Percentiles rank a stretch among this genome's conserved stretches.
These are phyloP conservation scores for Crepidodera aurea DNA, from an alignment of 2,888 invertebrate species.

Conservation along the genomic window DNA sequence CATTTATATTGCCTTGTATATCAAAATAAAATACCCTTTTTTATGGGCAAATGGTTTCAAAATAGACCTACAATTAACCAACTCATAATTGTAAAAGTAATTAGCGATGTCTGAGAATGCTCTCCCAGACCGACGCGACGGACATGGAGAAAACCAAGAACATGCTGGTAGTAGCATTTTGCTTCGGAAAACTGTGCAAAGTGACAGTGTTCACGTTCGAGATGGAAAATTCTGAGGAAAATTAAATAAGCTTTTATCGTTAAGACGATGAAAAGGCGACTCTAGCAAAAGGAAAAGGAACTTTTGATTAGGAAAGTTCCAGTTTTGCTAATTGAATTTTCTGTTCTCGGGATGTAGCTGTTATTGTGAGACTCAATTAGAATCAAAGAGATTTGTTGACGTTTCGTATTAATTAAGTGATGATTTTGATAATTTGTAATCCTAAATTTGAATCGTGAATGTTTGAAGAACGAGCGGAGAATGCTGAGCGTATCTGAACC, in stretches of 20 bases:
- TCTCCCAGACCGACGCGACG: no score
- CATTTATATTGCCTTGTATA: no score
- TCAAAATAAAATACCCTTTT: no score
- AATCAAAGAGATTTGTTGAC: constrained; percentile 21
- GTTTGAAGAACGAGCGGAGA: no score
- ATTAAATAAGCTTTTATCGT: constrained; percentile 23
- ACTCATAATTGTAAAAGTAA: no score
- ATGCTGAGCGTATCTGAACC: no score
- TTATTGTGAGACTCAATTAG: constrained; percentile 14
- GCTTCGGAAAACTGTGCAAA: neutral
- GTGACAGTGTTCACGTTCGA: constrained; percentile 17
- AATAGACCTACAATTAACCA: no score
- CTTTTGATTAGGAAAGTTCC: constrained; percentile 26
- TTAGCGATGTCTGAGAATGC: no score
- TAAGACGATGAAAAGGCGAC: constrained; percentile 23
- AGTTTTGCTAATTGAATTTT: constrained; percentile 22
- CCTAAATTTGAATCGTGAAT: no score
- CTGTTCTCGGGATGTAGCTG: constrained; percentile 15
- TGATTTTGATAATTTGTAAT: neutral
- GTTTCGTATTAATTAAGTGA: constrained; percentile 15
- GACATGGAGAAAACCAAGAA: neutral
- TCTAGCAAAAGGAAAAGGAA: constrained; percentile 3
- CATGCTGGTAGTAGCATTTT: neutral
- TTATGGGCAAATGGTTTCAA: no score
- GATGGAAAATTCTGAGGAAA: constrained; percentile 11